A percentile compares a stretch with the other conserved stretches of the same genome.
These are phyloP conservation scores for Scortum barcoo DNA, from an alignment of 2,113 vertebrate species.

Conservation along the genomic window DNA sequence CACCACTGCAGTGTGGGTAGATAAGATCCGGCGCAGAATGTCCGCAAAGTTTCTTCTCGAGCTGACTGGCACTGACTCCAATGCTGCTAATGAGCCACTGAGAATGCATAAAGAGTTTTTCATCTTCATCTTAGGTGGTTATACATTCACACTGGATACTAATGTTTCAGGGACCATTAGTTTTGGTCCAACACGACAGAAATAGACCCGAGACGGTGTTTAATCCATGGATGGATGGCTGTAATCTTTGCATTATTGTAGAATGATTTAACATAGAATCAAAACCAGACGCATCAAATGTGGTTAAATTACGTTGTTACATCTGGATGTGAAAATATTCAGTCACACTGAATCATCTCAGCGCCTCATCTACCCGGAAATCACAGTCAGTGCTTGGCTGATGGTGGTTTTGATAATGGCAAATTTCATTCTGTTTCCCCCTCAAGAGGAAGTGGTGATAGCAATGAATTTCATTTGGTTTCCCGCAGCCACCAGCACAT, in stretches of 20 bases:
- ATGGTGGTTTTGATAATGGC: not conserved
- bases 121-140: not conserved
- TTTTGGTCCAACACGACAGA: not conserved
- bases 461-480: not conserved
- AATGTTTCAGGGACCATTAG: not conserved
- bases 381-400: not conserved
- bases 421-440: slow-evolving; percentile 8
- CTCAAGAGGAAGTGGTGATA: not conserved
- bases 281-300: not conserved
- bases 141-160: not conserved
- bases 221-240: not conserved
- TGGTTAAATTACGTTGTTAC: not conserved
- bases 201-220: not conserved
- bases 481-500: slow-evolving; percentile 9
- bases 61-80: slow-evolving; percentile 34
- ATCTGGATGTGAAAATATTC: not conserved
- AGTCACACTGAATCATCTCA: not conserved
- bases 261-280: not conserved
- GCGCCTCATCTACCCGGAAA: not conserved
- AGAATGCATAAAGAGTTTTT: not conserved
- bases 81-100: slow-evolving; percentile 23
- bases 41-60: not conserved
- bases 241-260: not conserved
- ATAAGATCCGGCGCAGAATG: slow-evolving; percentile 2
- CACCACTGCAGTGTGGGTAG: not conserved